phyloP scores from a whole-genome alignment of 2,113 vertebrate genomes.

The Macaca nemestrina region DNA sequence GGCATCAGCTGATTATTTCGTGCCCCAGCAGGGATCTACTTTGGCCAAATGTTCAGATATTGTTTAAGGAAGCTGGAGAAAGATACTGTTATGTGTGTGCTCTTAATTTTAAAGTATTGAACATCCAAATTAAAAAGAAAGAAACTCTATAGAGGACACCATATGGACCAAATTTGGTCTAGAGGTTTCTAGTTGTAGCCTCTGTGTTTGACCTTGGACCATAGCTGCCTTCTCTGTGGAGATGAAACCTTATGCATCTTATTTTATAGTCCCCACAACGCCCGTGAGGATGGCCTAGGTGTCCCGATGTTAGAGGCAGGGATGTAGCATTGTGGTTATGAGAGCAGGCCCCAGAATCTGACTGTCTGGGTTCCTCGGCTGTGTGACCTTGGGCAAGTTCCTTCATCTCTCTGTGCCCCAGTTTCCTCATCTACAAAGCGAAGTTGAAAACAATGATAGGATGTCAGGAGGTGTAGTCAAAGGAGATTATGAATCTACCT shows the following conservation, averaged over 20 bases:
- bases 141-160: not conserved
- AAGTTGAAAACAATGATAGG: not conserved
- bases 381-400: not conserved
- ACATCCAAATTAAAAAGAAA: not conserved
- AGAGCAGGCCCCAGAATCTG: not conserved
- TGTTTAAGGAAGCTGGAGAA: not conserved
- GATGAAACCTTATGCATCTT: not conserved
- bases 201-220: not conserved
- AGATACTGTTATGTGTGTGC: not conserved
- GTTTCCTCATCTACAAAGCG: not conserved
- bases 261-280: not conserved
- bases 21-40: not conserved
- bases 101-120: conserved; percentile 9
- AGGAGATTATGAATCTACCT: not conserved
- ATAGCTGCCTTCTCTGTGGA: not conserved
- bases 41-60: not conserved
- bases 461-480: not conserved
- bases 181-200: not conserved
- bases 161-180: not conserved
- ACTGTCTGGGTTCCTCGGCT: not conserved
- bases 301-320: too few relatives aligned
- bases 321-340: not conserved
- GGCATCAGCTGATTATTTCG: not conserved
- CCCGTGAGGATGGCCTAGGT: not conserved
- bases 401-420: not conserved